These are phyloP conservation scores for Scaptomyza hsui DNA, from an alignment of 1,140 invertebrate genomes.

Conservation along the genomic window DNA sequence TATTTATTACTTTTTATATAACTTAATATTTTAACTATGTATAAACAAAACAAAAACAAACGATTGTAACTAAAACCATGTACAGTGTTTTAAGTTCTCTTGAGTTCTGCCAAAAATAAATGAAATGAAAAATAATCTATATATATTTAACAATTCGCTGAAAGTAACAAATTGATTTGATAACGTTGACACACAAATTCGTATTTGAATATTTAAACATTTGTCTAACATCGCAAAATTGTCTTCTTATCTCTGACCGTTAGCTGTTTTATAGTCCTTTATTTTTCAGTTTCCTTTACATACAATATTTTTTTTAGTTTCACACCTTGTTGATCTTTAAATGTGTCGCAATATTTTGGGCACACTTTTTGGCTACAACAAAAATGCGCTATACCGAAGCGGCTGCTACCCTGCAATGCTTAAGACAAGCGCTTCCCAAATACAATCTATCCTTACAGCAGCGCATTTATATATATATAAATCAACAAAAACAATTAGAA, in stretches of 20 bases:
- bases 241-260: slow-evolving; percentile 27
- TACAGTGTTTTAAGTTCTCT: slow-evolving; percentile 73
- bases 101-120: slow-evolving; percentile 58
- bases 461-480: slow-evolving; percentile 19
- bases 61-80: slow-evolving; percentile 55
- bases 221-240: slow-evolving; percentile 41
- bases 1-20: slow-evolving; percentile 59
- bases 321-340: neutral
- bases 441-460: slow-evolving; percentile 8
- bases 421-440: slow-evolving; percentile 22
- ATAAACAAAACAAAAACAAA: slow-evolving; percentile 43
- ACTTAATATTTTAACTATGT: slow-evolving; percentile 64
- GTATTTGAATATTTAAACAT: slow-evolving; percentile 54
- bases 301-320: neutral
- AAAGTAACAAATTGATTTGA: slow-evolving; percentile 45
- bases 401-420: slow-evolving; percentile 35
- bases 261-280: slow-evolving; percentile 20
- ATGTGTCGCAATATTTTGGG: neutral
- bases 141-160: slow-evolving; percentile 36
- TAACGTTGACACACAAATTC: slow-evolving; percentile 60
- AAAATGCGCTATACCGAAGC: slow-evolving; percentile 7
- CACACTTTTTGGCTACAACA: slow-evolving; percentile 22
- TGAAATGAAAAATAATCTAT: slow-evolving; percentile 17
- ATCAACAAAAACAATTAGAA: slow-evolving; percentile 18
- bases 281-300: slow-evolving; percentile 20